Base-by-base conservation (phyloP, 1,140 invertebrate genomes). In the Carcinoscorpius rotundicauda region DNA sequence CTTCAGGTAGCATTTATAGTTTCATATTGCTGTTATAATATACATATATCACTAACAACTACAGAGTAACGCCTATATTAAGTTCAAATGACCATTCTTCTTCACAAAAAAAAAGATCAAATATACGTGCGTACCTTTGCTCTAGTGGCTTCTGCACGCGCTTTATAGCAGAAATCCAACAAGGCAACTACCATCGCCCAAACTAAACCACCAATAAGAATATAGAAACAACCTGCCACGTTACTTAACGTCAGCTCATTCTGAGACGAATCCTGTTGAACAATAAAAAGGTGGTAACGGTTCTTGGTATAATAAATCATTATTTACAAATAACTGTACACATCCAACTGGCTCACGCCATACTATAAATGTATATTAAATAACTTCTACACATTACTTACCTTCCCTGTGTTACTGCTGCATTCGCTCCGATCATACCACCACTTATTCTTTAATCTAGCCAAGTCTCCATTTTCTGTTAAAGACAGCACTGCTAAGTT, bases 161-260 rank as follows among this genome's bases (percentile, higher is more conserved):
- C 89, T 70, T 77, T 90, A 76, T 91, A 92, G 76, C 90, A 93
- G 77, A 97, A 96, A 80, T 98, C 93, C 52, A 93, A 75, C 8
- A 95, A 81, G 11, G 93, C 93, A 10, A 96, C 88, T 1, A 87
- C 82, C 70, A 99, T 85, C 3, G 94, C 92, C 6, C 96, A 76
- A 4, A 92, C 83, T 51, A 99, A 83, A 64, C 83, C 97, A 52
- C 88, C 91, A 73, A 97, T 93, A 11, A 99, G 82, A 73, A 99
- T 97, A 81, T 98, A 98, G 80, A 99, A 99, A 74, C 98, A 93
- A 9, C 97, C 97, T 6, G 95, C 94, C 3, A 99, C 93, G 81
- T 98, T 98, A 75, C 90, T 93, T 51, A 99, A 78, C 56, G 94
- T 94, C 70, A 98, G 81, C 70, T 95, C 90, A 75, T 89, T 93